Evolutionary conservation across 2,888 invertebrate genomes (phyloP).

Genomic region (Xestia rhomboidea): DNA sequence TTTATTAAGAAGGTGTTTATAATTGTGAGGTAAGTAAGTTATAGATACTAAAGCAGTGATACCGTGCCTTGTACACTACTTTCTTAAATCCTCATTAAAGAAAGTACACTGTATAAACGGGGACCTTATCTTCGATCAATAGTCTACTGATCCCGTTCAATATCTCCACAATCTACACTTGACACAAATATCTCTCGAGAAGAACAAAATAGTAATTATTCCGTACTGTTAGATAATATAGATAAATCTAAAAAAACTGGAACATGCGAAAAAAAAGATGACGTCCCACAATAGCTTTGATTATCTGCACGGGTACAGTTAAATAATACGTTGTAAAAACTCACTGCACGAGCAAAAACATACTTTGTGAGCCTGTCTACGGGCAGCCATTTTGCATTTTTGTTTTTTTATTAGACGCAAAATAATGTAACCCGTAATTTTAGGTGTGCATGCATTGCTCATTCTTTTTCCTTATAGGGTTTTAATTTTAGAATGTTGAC

Average conservation of each 20-base stretch:
- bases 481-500: conserved; percentile 21
- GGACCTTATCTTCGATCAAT: conserved; percentile 46
- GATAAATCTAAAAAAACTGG: conserved; percentile 61
- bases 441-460: conserved; percentile 16
- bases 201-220: conserved; percentile 58
- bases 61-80: neutral
- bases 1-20: neutral
- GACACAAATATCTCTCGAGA: conserved; percentile 54
- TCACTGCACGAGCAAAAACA: conserved; percentile 48
- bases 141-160: conserved; percentile 49
- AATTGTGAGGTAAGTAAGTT: neutral
- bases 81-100: conserved; percentile 8
- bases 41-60: neutral
- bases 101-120: conserved; percentile 1
- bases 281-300: conserved; percentile 59
- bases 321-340: conserved; percentile 60
- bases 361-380: conserved; percentile 43
- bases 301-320: conserved; percentile 66
- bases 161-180: conserved; percentile 57
- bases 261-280: conserved; percentile 52
- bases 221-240: conserved; percentile 63
- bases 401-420: conserved; percentile 50
- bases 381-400: conserved; percentile 43
- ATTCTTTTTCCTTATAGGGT: conserved; percentile 27
- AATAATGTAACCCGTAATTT: conserved; percentile 22